These are phyloP conservation scores for Caenorhabditis tropicalis DNA, from an alignment of 1,140 invertebrate species.

Conservation along the genomic window DNA sequence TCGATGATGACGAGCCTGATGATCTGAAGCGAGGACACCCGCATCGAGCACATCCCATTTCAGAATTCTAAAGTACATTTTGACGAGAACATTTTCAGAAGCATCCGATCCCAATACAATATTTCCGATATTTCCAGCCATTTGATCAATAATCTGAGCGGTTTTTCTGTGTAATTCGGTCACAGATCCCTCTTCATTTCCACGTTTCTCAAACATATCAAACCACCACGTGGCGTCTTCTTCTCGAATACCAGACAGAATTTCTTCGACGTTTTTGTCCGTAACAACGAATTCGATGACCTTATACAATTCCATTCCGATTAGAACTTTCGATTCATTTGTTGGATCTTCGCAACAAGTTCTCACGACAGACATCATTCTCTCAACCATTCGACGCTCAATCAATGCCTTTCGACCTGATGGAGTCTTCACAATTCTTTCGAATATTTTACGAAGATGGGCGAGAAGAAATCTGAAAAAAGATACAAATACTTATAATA, in stretches of 20 bases:
- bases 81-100: slow-evolving; percentile 40
- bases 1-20: neutral
- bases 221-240: slow-evolving; percentile 44
- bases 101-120: slow-evolving; percentile 36
- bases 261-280: neutral
- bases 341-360: slow-evolving; percentile 21
- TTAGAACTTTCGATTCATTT: slow-evolving; percentile 21
- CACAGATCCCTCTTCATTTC: slow-evolving; percentile 5
- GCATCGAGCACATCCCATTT: slow-evolving; percentile 21
- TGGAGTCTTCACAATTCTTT: slow-evolving; percentile 10
- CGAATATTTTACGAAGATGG: slow-evolving; percentile 21
- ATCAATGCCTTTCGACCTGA: slow-evolving; percentile 2
- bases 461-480: slow-evolving; percentile 25
- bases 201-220: slow-evolving; percentile 15
- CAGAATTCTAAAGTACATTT: neutral
- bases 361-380: slow-evolving; percentile 7
- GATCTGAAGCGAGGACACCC: slow-evolving; percentile 48
- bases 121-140: slow-evolving; percentile 34
- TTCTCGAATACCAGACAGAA: slow-evolving; percentile 17
- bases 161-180: slow-evolving; percentile 3
- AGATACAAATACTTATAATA: neutral
- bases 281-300: slow-evolving; percentile 6
- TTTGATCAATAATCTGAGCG: neutral
- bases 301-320: slow-evolving; percentile 11
- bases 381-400: neutral